Base-by-base conservation (phyloP, 2,888 invertebrate species). In the Ophion ellenae region DNA sequence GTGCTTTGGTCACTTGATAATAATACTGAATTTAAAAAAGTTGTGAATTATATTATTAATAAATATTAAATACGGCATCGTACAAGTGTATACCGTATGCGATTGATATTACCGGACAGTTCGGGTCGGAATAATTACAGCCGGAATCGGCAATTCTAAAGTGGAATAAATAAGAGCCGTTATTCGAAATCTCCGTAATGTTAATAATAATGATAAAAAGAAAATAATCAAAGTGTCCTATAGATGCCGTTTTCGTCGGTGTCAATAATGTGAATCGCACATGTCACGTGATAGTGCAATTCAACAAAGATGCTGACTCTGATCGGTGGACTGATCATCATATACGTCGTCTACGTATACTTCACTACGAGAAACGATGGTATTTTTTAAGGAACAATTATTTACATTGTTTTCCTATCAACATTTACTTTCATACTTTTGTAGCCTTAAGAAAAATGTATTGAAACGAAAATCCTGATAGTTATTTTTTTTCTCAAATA, bases 271-370 rank as follows among this genome's bases (percentile, higher is more conserved):
- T 87, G 89, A 90, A 89, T 85, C 85, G 78, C 70, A 87, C 85
- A 86, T 85, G 88, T 87, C 91, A 91, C 90, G 92, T 92, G 92
- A 91, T 91, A 88, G 89, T 90, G 87, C 90, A 90, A 91, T 75
- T 92, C 66, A 80, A 91, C 76, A 87, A 89, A 93, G 86, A 93
- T 93, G 92, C 90, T 94, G 91, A 91, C 92, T 86, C 86, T 93
- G 86, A 91, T 94, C 86, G 93, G 93, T 77, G 93, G 93, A 74
- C 86, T 93, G 71, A 89, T 93, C 89, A 84, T 94, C 87, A 89
- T 89, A 85, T 94, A 91, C 89, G 87, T 93, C 81, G 85, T 93
- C 89, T 94, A 94, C 90, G 84, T 93, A 67, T 88, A 92, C 76
- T 57, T 92, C 87, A 86, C n/a, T n/a, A n/a, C 84, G 79, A 90